These are phyloP conservation scores for Chironomus riparius DNA, from an alignment of 2,888 invertebrate genomes.

Conservation along the genomic window DNA sequence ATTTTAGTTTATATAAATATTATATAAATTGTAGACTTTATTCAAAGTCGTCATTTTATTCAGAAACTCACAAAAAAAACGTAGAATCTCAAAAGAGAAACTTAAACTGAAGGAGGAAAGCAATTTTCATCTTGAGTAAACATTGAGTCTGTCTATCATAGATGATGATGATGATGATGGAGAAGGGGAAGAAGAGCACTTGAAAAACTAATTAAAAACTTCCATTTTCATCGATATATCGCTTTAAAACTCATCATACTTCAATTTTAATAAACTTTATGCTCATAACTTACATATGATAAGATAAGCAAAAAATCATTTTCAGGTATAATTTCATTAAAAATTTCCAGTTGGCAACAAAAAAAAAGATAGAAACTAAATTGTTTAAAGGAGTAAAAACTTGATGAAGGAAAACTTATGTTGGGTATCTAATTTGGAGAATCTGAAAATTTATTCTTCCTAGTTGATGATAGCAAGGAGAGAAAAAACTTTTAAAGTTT, in stretches of 20 bases:
- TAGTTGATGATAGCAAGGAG: too few species aligned
- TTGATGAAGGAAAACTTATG: too few species aligned
- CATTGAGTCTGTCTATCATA: background rate
- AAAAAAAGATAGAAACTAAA: background rate
- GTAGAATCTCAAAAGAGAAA: background rate
- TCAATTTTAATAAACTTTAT: background rate
- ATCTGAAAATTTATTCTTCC: too few species aligned
- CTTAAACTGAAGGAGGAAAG: background rate
- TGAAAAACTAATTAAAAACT: slow-evolving; percentile 1
- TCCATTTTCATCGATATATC: background rate
- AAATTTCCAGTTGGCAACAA: background rate
- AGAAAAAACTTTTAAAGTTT: too few species aligned
- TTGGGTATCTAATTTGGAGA: too few species aligned
- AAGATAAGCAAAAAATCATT: slow-evolving; percentile 9
- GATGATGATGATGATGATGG: background rate
- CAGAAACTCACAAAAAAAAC: too few species aligned
- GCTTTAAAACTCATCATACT: slow-evolving; percentile 1
- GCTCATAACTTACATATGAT: background rate
- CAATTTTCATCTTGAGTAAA: background rate
- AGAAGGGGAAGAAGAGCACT: background rate
- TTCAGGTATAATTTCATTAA: slow-evolving; percentile 19
- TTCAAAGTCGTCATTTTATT: too few species aligned
- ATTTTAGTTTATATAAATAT: too few species aligned
- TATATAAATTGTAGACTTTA: too few species aligned
- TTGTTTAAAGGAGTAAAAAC: background rate